These are phyloP conservation scores for Fragum sueziense DNA, from an alignment of 2,888 invertebrate species.

Conservation along the genomic window DNA sequence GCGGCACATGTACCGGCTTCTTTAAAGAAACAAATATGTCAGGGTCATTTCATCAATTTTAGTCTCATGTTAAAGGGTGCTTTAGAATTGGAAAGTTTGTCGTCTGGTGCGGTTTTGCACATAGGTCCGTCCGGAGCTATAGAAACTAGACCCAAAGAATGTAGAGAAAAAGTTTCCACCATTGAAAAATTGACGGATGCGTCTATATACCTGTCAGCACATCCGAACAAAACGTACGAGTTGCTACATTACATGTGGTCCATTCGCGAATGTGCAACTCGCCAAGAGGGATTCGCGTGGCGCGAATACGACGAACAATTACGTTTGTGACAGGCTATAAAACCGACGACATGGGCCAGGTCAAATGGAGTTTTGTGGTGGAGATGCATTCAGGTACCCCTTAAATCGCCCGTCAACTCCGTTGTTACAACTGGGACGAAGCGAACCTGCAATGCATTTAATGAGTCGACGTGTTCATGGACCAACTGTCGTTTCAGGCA, in stretches of 20 bases:
- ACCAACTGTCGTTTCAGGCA: conserved; percentile 1
- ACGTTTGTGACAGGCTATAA: conserved; percentile 10
- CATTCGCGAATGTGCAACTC: conserved; percentile 15
- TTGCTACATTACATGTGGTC: conserved; percentile 10
- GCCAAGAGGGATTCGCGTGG: not conserved
- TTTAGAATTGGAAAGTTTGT: not conserved
- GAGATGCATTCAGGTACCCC: not conserved
- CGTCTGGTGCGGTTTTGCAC: not conserved
- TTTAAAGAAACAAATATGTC: conserved; percentile 12
- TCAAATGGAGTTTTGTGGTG: conserved; percentile 14
- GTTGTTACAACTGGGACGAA: not conserved
- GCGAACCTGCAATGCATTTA: conserved; percentile 14
- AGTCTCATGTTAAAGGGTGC: conserved; percentile 3
- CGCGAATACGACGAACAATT: conserved; percentile 27
- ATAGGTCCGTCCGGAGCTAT: not conserved
- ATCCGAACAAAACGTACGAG: conserved; percentile 8
- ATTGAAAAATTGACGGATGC: conserved; percentile 21
- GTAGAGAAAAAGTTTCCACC: not conserved
- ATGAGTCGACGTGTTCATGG: conserved; percentile 5
- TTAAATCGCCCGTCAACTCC: not conserved
- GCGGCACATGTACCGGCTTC: conserved; percentile 21
- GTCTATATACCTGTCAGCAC: not conserved
- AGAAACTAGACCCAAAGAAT: not conserved
- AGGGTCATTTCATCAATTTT: conserved; percentile 11
- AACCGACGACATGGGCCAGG: not conserved